Evolutionary conservation across 2,113 vertebrate genomes (phyloP), one percentile per base, ranked within the genome.

Genomic region (Podarcis muralis): DNA sequence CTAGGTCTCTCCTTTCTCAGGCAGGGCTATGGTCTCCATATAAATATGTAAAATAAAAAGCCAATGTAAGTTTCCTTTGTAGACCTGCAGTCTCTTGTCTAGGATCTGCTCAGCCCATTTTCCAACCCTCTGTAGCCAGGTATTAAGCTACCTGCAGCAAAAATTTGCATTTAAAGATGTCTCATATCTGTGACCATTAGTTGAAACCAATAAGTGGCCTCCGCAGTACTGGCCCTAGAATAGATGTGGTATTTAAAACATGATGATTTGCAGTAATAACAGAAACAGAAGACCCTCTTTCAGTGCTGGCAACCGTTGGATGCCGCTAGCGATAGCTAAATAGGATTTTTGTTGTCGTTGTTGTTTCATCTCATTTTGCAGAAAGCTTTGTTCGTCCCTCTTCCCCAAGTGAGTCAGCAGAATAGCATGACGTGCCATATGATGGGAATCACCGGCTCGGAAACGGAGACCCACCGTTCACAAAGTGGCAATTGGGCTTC

Each of bases 221-320:
- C 59, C 68, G 65, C 48, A 53, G 80, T 2, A 13, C 0, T 0
- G 20, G 87, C 78, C 57, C 62, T 53, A 1, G 0, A 0, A 30
- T 9, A 91, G 80, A 85, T 5, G 87, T 82, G 74, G 27, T 1
- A 68, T 88, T 83, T 48, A 18, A 89, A 90, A 71, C 57, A 57
- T 81, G 40, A 22, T 72, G 87, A 66, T 68, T 87, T 90, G 57
- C 43, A 1, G 4, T 48, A 27, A 77, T 6, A 69, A 6, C 32
- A 65, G 37, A 75, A 69, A 62, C 9, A 81, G 66, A 81, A 59
- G 23, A 27, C 22, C 23, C 23, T 5, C 16, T 71, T 68, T 83
- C 35, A 83, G 57, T 57, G n/a, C 65, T 87, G 22, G n/a, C 66
- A 84, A 57, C 72, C n/a, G 77, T 30, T 69, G 27, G 30, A 57